phyloP scores from a whole-genome alignment of 2,797 vertebrate genomes.

The Dendrocincla fuliginosa region DNA sequence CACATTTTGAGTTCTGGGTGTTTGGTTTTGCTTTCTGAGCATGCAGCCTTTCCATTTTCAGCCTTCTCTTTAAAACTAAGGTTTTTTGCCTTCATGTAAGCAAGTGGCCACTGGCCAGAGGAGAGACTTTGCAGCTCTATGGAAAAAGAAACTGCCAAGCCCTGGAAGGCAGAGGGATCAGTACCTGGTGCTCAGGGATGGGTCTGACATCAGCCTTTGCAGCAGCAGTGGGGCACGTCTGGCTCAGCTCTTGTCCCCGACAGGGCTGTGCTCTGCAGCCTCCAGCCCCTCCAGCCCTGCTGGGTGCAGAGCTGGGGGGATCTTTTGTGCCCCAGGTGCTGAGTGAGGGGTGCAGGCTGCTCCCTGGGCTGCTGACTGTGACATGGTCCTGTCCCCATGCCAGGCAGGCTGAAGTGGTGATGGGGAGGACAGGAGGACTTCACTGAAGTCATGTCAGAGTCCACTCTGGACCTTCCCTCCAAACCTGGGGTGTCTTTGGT shows the following conservation, averaged over 20 bases:
- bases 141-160: neutral
- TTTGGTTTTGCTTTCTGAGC: neutral
- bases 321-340: neutral
- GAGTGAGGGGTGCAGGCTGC: neutral
- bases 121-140: neutral
- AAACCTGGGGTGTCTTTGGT: neutral
- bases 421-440: neutral
- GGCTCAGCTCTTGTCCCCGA: neutral
- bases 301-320: neutral
- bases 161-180: neutral
- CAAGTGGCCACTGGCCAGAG: neutral
- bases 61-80: neutral
- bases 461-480: neutral
- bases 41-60: neutral
- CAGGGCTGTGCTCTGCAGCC: neutral
- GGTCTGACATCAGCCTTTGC: neutral
- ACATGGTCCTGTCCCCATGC: accelerated
- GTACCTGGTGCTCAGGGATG: neutral
- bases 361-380: neutral
- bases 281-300: no score
- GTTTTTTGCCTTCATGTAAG: neutral
- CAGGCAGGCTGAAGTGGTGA: neutral
- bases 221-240: neutral
- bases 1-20: neutral
- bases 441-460: no score